Evolutionary conservation across 1,140 invertebrate species (phyloP).

Genomic region (Ostrea edulis): DNA sequence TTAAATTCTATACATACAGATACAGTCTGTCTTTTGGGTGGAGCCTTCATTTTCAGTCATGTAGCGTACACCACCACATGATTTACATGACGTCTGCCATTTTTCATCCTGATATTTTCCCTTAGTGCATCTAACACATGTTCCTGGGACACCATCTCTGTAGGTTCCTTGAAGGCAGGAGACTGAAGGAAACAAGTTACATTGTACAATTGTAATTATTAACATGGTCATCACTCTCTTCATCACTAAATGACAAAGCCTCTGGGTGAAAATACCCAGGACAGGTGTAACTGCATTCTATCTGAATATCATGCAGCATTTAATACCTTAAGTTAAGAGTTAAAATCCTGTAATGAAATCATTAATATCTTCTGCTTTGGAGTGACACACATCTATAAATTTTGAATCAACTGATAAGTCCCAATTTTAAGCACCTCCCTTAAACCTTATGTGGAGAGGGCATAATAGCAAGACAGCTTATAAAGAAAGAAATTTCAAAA

Average conservation of each 20-base stretch:
- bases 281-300: no score
- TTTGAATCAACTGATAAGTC: no score
- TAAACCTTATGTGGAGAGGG: no score
- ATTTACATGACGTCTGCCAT: conserved; percentile 60
- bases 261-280: no score
- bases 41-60: conserved; percentile 58
- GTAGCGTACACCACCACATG: conserved; percentile 52
- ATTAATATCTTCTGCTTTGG: no score
- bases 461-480: no score
- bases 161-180: conserved; percentile 85
- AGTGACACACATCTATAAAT: no score
- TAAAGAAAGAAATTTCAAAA: no score
- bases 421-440: no score
- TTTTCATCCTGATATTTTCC: conserved; percentile 94
- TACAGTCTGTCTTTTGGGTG: conserved; percentile 56
- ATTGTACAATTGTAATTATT: background rate
- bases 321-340: no score
- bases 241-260: background rate
- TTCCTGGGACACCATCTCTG: conserved; percentile 87
- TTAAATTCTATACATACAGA: conserved; percentile 56
- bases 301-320: no score
- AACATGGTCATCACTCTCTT: background rate
- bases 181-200: conserved; percentile 62
- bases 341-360: no score
- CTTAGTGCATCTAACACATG: conserved; percentile 92